Percentiles rank a stretch among this genome's conserved stretches.
phyloP scores from a whole-genome alignment of 2,888 invertebrate species.

The Leucoma salicis region DNA sequence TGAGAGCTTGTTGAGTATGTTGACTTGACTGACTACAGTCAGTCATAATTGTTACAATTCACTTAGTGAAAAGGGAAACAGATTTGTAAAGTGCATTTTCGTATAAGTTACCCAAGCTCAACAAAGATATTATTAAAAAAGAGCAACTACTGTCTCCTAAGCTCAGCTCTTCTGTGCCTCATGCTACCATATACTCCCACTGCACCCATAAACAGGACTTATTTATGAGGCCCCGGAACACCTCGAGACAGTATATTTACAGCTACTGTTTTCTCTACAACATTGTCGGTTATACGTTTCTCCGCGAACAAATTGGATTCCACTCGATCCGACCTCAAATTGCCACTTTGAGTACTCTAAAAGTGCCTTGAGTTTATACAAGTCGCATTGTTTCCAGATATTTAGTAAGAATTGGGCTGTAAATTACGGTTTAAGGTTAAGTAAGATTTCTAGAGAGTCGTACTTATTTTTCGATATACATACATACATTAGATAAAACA shows the following conservation, averaged over 20 bases:
- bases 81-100: too few relatives aligned
- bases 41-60: too few relatives aligned
- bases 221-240: conserved; percentile 18
- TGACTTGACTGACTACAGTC: too few relatives aligned
- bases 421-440: conserved; percentile 4
- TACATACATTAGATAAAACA: neutral
- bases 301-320: conserved; percentile 11
- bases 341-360: conserved; percentile 4
- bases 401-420: conserved; percentile 7
- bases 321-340: conserved; percentile 4
- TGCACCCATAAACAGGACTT: conserved; percentile 20
- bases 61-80: too few relatives aligned
- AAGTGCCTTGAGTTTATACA: conserved; percentile 6
- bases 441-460: neutral
- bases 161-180: conserved; percentile 9
- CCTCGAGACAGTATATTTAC: conserved; percentile 6
- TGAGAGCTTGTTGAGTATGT: too few relatives aligned
- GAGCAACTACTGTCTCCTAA: conserved; percentile 5
- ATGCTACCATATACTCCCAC: conserved; percentile 7
- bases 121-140: too few relatives aligned
- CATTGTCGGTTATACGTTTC: neutral
- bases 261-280: too few relatives aligned
- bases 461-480: neutral
- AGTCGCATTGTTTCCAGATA: conserved; percentile 10
- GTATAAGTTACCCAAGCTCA: too few relatives aligned